A percentile compares a stretch with the other conserved stretches of the same genome.
These are phyloP conservation scores for Drosophila guanche DNA, from an alignment of 1,140 invertebrate species.

Conservation along the genomic window DNA sequence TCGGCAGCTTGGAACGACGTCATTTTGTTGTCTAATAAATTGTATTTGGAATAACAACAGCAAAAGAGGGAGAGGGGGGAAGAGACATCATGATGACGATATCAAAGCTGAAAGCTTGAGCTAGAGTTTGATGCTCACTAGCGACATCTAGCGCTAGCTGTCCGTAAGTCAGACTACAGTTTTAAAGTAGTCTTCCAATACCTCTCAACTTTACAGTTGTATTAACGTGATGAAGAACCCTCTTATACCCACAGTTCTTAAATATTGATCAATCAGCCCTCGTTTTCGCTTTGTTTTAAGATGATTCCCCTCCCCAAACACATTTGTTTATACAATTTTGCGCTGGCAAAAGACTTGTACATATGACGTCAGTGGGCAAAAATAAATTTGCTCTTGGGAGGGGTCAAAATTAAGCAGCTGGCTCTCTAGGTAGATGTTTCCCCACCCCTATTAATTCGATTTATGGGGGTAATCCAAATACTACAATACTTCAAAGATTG, in stretches of 20 bases:
- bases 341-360: slow-evolving; percentile 5
- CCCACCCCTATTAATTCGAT: slow-evolving; percentile 10
- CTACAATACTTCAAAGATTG: slow-evolving; percentile 27
- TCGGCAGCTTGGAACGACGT: slow-evolving; percentile 42
- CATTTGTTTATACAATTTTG: slow-evolving; percentile 43
- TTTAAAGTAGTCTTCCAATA: not conserved
- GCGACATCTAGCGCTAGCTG: slow-evolving; percentile 39
- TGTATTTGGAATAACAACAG: slow-evolving; percentile 15
- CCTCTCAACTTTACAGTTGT: too few relatives aligned
- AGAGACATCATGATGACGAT: slow-evolving; percentile 4
- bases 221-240: not conserved
- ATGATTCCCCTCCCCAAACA: slow-evolving; percentile 27
- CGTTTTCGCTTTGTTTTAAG: slow-evolving; percentile 1
- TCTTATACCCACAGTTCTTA: not conserved
- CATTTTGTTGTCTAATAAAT: slow-evolving; percentile 9
- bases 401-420: slow-evolving; percentile 42
- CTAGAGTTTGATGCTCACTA: slow-evolving; percentile 21
- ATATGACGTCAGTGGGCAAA: slow-evolving; percentile 56
- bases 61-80: slow-evolving; percentile 16
- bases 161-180: slow-evolving; percentile 11
- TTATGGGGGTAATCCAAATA: slow-evolving; percentile 13
- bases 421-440: slow-evolving; percentile 17
- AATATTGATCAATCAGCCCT: slow-evolving; percentile 7
- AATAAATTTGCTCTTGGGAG: slow-evolving; percentile 51
- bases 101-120: slow-evolving; percentile 23